A percentile compares a stretch with the other conserved stretches of the same genome.
These are phyloP conservation scores for Brachionus paranguensis DNA, from an alignment of 1,140 invertebrate species.

Conservation along the genomic window DNA sequence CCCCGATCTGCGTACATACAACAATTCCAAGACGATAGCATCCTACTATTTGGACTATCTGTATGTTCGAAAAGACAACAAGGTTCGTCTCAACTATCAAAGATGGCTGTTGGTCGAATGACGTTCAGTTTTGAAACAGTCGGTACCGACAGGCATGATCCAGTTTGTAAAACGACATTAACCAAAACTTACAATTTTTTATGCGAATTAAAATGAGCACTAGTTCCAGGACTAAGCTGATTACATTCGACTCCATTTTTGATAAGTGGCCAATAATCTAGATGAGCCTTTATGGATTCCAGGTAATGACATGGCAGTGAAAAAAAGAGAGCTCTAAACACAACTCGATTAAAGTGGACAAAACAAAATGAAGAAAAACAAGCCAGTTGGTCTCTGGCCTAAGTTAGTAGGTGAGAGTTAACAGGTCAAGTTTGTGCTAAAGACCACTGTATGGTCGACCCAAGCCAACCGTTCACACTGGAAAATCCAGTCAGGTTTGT, in stretches of 20 bases:
- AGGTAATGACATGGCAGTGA: background rate
- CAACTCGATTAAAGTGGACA: background rate
- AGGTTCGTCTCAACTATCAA: background rate
- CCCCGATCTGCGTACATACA: background rate
- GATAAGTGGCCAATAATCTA: slow-evolving; percentile 10
- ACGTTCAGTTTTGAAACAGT: slow-evolving; percentile 37
- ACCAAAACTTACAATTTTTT: slow-evolving; percentile 21
- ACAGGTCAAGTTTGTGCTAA: background rate
- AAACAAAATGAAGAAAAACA: background rate
- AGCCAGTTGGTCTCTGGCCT: slow-evolving; percentile 3
- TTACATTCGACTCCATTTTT: slow-evolving; percentile 41
- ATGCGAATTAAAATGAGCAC: slow-evolving; percentile 38
- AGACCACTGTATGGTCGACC: background rate
- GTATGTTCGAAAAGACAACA: background rate
- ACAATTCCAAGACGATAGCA: slow-evolving; percentile 1
- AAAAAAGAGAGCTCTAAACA: background rate
- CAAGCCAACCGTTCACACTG: background rate
- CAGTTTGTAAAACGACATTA: background rate
- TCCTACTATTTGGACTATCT: slow-evolving; percentile 12
- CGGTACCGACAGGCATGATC: slow-evolving; percentile 35
- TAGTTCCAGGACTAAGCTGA: background rate
- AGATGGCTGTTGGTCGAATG: background rate
- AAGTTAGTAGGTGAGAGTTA: background rate
- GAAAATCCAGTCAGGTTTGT: slow-evolving; percentile 34
- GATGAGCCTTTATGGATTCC: background rate